These are phyloP conservation scores for Muscina levida DNA, from an alignment of 2,888 invertebrate species.

Conservation along the genomic window DNA sequence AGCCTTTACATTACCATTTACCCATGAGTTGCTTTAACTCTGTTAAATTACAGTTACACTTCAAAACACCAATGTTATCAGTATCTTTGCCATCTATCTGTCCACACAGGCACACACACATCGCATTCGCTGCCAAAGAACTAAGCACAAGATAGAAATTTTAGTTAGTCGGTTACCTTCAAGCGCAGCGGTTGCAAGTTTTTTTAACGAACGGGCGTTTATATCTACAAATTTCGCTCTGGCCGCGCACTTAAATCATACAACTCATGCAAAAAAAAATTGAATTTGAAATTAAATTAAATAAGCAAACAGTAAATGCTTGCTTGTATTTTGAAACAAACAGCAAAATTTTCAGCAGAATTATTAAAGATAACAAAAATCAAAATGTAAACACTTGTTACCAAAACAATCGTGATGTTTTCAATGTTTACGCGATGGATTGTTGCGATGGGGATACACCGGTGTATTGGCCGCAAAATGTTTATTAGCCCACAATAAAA, in stretches of 20 bases:
- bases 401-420: neutral
- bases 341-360: constrained; percentile 28
- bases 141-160: constrained; percentile 44
- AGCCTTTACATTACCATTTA: no score
- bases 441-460: neutral
- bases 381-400: constrained; percentile 18
- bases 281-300: neutral
- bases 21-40: neutral
- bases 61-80: constrained; percentile 41
- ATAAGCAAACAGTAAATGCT: neutral
- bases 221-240: no score
- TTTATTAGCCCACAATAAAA: constrained; percentile 9
- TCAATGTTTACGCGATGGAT: neutral
- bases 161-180: constrained; percentile 61
- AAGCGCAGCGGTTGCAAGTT: constrained; percentile 59
- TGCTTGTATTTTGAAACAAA: neutral
- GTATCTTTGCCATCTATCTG: neutral
- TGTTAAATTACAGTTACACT: neutral
- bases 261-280: neutral
- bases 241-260: no score
- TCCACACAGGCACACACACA: neutral
- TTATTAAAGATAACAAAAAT: constrained; percentile 10
- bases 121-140: constrained; percentile 33
- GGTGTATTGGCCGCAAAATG: neutral
- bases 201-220: constrained; percentile 39